Evolutionary conservation across 1,140 invertebrate species (phyloP).

Genomic region (Melanaphis sacchari): DNA sequence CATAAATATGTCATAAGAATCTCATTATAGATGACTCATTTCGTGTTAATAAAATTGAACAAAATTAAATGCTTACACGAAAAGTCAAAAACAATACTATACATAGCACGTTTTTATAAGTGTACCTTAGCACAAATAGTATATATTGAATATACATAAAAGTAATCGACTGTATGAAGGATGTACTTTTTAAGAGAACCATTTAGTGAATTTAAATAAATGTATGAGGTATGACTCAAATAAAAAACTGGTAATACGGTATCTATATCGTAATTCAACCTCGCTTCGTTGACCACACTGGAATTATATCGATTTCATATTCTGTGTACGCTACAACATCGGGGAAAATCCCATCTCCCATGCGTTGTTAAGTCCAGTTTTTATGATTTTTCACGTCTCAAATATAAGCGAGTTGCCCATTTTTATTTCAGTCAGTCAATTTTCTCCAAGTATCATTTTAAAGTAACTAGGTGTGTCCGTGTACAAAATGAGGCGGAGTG

Average conservation of each 20-base stretch:
- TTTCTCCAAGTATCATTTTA: not conserved
- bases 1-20: not conserved
- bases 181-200: not conserved
- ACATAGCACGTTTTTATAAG: not conserved
- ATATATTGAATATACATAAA: not conserved
- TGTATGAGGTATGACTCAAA: not conserved
- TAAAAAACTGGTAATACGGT: not conserved
- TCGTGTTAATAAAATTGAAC: not conserved
- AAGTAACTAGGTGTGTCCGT: not conserved
- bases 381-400: not conserved
- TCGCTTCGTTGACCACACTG: not conserved
- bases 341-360: not conserved
- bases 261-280: not conserved
- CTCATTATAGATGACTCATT: not conserved
- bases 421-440: not conserved
- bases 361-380: not conserved
- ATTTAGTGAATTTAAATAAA: not conserved
- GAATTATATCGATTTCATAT: not conserved
- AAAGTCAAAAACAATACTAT: not conserved
- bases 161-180: not conserved
- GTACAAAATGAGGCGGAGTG: no score
- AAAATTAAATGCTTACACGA: not conserved
- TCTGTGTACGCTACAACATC: not conserved
- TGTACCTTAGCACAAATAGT: not conserved
- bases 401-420: not conserved